Evolutionary conservation across 2,113 vertebrate species (phyloP).

Genomic region (Trematomus loennbergii): DNA sequence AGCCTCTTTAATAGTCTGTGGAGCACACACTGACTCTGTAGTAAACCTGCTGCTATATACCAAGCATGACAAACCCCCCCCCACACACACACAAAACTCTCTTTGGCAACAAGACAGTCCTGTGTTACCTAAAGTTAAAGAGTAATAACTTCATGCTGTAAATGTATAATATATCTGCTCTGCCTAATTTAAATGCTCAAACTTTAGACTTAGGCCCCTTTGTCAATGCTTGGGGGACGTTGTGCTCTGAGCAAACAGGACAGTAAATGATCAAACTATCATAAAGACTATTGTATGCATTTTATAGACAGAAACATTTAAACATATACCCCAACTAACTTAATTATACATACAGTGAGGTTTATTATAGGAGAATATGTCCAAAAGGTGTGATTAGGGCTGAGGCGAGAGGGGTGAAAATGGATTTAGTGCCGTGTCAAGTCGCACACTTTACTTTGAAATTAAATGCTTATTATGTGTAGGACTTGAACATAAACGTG

Average conservation of each 20-base stretch:
- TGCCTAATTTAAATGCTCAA: neutral
- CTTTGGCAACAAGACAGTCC: neutral
- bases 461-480: no score
- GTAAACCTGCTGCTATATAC: conserved; percentile 17
- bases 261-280: neutral
- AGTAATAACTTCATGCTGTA: neutral
- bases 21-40: conserved; percentile 16
- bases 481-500: no score
- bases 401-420: no score
- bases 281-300: neutral
- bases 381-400: neutral
- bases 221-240: neutral
- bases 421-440: neutral
- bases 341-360: neutral
- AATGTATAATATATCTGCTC: neutral
- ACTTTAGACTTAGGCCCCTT: neutral
- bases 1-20: conserved; percentile 33
- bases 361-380: neutral
- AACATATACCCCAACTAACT: neutral
- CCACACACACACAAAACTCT: neutral
- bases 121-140: no score
- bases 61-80: neutral
- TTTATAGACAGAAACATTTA: neutral
- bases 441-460: neutral
- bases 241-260: neutral